Evolutionary conservation across 64 coral and sea anemone species (phyloP).

Genomic region (Astreopora myriophthalma): DNA sequence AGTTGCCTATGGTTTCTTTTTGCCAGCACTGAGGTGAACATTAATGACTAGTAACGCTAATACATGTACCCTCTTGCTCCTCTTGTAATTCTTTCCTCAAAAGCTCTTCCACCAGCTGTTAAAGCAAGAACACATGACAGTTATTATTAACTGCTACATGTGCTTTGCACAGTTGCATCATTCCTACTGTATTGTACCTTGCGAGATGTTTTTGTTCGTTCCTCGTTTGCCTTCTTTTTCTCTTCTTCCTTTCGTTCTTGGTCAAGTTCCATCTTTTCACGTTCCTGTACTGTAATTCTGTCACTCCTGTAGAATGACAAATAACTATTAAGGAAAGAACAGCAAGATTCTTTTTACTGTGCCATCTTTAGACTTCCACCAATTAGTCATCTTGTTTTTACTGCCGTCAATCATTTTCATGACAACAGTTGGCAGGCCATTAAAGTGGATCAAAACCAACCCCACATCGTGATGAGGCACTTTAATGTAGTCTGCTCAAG

Average conservation of each 20-base stretch:
- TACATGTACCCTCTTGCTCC: constrained; percentile 67
- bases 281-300: constrained; percentile 85
- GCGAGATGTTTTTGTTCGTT: constrained; percentile 74
- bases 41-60: too few species aligned
- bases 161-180: background rate
- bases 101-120: constrained; percentile 71
- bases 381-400: too few species aligned
- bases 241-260: constrained; percentile 77
- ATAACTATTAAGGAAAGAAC: background rate
- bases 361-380: too few species aligned
- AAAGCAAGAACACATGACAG: background rate
- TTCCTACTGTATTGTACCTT: too few species aligned
- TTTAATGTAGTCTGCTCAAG: too few species aligned
- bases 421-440: too few species aligned
- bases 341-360: background rate
- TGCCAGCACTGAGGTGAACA: too few species aligned
- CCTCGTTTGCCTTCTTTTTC: constrained; percentile 75
- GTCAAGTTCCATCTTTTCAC: constrained; percentile 78
- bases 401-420: too few species aligned
- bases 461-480: too few species aligned
- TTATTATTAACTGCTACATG: background rate
- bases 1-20: too few species aligned
- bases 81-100: constrained; percentile 69
- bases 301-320: constrained; percentile 56
- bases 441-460: too few species aligned